Evolutionary conservation across 64 coral and sea anemone genomes (phyloP).

Genomic region (Montipora foliosa): DNA sequence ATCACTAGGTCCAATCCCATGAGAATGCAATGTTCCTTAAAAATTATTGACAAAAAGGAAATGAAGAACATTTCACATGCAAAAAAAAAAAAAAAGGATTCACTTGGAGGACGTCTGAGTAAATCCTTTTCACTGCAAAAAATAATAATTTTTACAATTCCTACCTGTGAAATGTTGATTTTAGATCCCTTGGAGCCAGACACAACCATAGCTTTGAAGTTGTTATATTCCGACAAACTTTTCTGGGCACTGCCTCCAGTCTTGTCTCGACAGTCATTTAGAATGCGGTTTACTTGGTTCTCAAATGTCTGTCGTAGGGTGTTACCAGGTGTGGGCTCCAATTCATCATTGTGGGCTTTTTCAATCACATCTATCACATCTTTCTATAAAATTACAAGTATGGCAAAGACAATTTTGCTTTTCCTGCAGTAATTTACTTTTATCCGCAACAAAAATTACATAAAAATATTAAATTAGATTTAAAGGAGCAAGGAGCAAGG

Average conservation of each 20-base stretch:
- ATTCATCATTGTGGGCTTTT: slow-evolving; percentile 93
- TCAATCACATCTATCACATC: slow-evolving; percentile 99
- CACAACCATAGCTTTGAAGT: slow-evolving; percentile 99
- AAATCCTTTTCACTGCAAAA: too few species aligned
- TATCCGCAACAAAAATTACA: too few species aligned
- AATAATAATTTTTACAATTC: background rate
- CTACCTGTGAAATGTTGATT: slow-evolving; percentile 99
- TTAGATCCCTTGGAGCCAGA: slow-evolving; percentile 99
- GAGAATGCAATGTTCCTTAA: too few species aligned
- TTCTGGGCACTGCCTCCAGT: slow-evolving; percentile 99
- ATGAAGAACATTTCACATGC: too few species aligned
- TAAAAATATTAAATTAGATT: too few species aligned
- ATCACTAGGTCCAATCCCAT: too few species aligned
- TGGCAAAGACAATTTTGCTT: background rate
- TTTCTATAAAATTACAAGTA: slow-evolving; percentile 48
- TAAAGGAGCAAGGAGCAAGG: too few species aligned
- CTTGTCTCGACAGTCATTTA: slow-evolving; percentile 99
- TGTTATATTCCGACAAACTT: slow-evolving; percentile 99
- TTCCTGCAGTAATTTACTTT: too few species aligned
- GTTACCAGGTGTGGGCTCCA: slow-evolving; percentile 98
- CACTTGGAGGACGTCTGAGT: too few species aligned
- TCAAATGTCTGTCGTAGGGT: slow-evolving; percentile 98
- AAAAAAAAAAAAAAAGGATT: too few species aligned
- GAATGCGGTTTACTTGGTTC: slow-evolving; percentile 98
- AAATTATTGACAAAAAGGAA: too few species aligned